Base-by-base conservation (phyloP, 2,888 invertebrate species). In the Xestia c-nigrum region DNA sequence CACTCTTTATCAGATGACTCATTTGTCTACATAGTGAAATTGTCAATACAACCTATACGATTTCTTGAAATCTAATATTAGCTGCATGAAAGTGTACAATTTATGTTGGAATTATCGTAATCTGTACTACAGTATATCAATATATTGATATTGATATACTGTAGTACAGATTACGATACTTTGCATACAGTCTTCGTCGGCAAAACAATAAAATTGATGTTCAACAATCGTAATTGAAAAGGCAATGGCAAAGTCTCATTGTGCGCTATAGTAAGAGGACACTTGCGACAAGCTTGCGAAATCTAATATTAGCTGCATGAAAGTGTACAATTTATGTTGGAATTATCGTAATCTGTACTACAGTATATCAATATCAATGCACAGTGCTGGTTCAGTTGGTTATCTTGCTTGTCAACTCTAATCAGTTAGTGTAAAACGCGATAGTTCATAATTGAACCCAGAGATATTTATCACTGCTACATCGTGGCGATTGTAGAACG, bases 141-240 rank as follows among this genome's bases (percentile, higher is more conserved):
- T n/a, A n/a, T n/a, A n/a, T n/a, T n/a, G n/a, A n/a, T n/a, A n/a
- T n/a, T n/a, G n/a, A n/a, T n/a, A n/a, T n/a, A n/a, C n/a, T n/a
- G n/a, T n/a, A n/a, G n/a, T n/a, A n/a, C n/a, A n/a, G n/a, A n/a
- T n/a, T n/a, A n/a, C n/a, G n/a, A n/a, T n/a, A n/a, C n/a, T 74
- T 70, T 75, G 70, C 74, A 75, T 72, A 72, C 31, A 40, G 31
- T 74, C 52, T 65, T 67, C 43, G 50, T 74, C 52, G 50, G 72
- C 75, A 72, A 79, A 89, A 93, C 92, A 93, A 93, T 93, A 87
- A 91, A 92, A 92, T 91, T 91, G 90, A 90, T 91, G 91, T 89
- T 81, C 81, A 89, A 87, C 88, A 84, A 90, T 83, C 80, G 85
- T 91, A 89, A 91, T 89, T 89, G 83, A 84, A 89, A 89, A 87